Conservation (phyloP, 2,888 invertebrate genomes). For the Conops quadrifasciatus region DNA sequence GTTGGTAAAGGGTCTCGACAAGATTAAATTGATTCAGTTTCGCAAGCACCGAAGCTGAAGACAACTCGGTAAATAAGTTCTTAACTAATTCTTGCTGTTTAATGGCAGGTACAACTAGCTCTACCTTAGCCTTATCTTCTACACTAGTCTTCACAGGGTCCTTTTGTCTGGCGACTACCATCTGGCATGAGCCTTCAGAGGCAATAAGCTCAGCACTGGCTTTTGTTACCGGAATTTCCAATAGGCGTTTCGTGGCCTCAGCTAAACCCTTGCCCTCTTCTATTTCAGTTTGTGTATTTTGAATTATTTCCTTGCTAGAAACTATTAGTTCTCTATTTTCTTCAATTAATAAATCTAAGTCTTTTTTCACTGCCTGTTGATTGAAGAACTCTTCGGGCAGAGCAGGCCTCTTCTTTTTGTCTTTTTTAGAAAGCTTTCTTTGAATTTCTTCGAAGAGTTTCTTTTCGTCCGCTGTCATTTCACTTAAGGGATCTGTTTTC, state of each 20-base stretch:
- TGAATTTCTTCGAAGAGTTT: conserved; percentile 59
- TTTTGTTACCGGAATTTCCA: conserved; percentile 27
- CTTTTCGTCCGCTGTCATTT: conserved; percentile 61
- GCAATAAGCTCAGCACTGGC: neutral
- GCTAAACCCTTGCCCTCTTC: conserved; percentile 18
- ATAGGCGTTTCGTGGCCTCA: conserved; percentile 39
- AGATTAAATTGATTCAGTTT: conserved; percentile 44
- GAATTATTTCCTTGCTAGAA: conserved; percentile 36
- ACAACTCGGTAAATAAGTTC: neutral
- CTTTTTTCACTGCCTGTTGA: conserved; percentile 44
- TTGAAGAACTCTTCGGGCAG: conserved; percentile 61
- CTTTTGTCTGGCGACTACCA: neutral
- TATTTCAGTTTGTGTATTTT: conserved; percentile 10
- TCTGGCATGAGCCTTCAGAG: neutral
- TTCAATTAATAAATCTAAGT: conserved; percentile 35
- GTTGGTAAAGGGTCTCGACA: conserved; percentile 45
- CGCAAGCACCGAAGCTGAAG: conserved; percentile 31
- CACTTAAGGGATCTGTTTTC: conserved; percentile 38
- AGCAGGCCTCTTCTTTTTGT: conserved; percentile 63
- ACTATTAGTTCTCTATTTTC: conserved; percentile 39
- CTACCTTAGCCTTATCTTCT: neutral
- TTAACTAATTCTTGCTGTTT: conserved; percentile 3
- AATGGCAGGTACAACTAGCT: neutral
- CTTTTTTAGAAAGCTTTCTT: conserved; percentile 60
- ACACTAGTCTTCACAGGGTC: too few relatives aligned